Percentiles rank a stretch among this genome's conserved stretches.
Conservation (phyloP, 2,113 vertebrate genomes). For the Menidia beryllina region DNA sequence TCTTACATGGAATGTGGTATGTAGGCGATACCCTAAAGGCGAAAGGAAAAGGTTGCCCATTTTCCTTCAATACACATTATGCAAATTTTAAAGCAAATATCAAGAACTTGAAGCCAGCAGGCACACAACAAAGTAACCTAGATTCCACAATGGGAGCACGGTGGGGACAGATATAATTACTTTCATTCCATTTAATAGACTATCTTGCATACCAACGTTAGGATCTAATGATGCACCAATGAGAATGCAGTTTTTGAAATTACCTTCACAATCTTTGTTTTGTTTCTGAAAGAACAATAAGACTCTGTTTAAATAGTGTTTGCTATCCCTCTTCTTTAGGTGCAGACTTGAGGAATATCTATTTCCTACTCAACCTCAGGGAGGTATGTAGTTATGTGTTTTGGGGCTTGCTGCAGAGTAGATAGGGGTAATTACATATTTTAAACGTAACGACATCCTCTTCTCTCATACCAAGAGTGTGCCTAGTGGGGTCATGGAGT, state of each 20-base stretch:
- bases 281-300: not conserved
- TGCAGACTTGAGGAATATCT: constrained; percentile 27
- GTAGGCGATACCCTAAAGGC: constrained; percentile 59
- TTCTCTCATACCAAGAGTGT: constrained; percentile 49
- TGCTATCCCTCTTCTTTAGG: constrained; percentile 38
- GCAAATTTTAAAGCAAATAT: constrained; percentile 72
- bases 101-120: constrained; percentile 34
- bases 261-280: not conserved
- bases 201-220: constrained; percentile 1
- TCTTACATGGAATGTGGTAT: constrained; percentile 44
- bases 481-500: constrained; percentile 43
- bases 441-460: constrained; percentile 56
- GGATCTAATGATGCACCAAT: constrained; percentile 30
- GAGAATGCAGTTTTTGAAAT: constrained; percentile 7
- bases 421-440: constrained; percentile 69
- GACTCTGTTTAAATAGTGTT: no score
- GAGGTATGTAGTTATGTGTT: constrained; percentile 54
- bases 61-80: constrained; percentile 63
- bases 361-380: constrained; percentile 42
- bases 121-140: constrained; percentile 22
- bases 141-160: constrained; percentile 10
- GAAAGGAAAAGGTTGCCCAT: constrained; percentile 65
- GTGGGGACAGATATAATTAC: constrained; percentile 11
- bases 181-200: constrained; percentile 24
- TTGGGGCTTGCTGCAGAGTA: constrained; percentile 61